Conservation (phyloP, 1,140 invertebrate species). For the Halyomorpha halys region DNA sequence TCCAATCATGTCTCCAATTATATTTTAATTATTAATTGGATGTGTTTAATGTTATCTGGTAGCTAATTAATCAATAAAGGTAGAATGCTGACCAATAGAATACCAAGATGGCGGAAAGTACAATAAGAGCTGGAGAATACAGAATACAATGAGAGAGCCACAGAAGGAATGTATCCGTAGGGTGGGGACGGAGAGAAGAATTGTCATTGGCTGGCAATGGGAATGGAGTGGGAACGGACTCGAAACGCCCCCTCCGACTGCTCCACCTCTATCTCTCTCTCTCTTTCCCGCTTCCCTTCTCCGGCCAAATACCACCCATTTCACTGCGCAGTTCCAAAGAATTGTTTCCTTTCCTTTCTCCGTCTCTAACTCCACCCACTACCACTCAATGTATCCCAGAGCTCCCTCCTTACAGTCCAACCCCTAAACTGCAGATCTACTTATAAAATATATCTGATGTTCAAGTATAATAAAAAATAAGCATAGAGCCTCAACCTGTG, state of each 20-base stretch:
- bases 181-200: background rate
- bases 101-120: background rate
- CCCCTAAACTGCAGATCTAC: too few relatives aligned
- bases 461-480: too few relatives aligned
- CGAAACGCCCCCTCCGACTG: background rate
- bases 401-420: too few relatives aligned
- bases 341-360: background rate
- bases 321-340: slow-evolving; percentile 1
- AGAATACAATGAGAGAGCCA: background rate
- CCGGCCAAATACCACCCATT: background rate
- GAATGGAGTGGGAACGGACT: slow-evolving; percentile 2
- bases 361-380: slow-evolving; percentile 6
- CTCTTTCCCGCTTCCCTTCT: background rate
- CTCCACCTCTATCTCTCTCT: background rate
- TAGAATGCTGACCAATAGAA: too few relatives aligned
- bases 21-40: too few relatives aligned
- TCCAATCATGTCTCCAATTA: too few relatives aligned
- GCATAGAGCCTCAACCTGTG: too few relatives aligned
- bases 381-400: background rate
- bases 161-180: too few relatives aligned
- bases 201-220: slow-evolving; percentile 11
- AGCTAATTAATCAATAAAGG: too few relatives aligned
- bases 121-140: background rate
- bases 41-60: too few relatives aligned
- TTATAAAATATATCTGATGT: too few relatives aligned